Percentiles rank a stretch among this genome's conserved stretches.
Conservation (phyloP, 2,113 vertebrate species). For the Carassius auratus region DNA sequence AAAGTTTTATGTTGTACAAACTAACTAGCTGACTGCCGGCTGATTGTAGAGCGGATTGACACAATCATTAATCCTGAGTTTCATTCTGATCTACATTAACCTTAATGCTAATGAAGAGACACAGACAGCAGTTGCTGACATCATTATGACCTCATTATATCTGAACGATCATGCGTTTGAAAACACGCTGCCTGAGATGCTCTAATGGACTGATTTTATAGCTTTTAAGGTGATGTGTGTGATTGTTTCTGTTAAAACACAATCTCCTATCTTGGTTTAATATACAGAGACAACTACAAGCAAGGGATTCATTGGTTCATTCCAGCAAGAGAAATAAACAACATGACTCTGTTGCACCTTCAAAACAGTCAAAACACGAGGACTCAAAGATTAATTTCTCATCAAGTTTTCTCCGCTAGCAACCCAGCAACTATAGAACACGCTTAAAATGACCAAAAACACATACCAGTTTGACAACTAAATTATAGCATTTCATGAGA, state of each 20-base stretch:
- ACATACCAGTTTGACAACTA: neutral
- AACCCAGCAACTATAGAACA: neutral
- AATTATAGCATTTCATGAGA: neutral
- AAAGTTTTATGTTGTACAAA: constrained; percentile 3
- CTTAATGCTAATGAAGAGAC: constrained; percentile 31
- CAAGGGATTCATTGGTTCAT: neutral
- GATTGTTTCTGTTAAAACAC: neutral
- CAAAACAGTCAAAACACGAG: neutral
- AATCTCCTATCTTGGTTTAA: neutral
- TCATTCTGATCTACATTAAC: constrained; percentile 26
- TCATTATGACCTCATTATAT: constrained; percentile 17
- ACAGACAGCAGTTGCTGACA: constrained; percentile 19
- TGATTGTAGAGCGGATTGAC: neutral
- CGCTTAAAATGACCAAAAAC: neutral
- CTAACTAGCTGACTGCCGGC: neutral
- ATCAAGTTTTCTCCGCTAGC: neutral
- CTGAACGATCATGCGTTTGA: constrained; percentile 18
- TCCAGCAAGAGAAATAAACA: neutral
- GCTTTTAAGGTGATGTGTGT: constrained; percentile 28
- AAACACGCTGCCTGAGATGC: neutral
- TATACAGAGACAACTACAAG: neutral
- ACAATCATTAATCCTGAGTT: constrained; percentile 16
- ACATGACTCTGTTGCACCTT: neutral
- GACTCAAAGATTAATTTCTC: neutral
- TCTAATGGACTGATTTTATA: constrained; percentile 5